Evolutionary conservation across 1,140 invertebrate genomes (phyloP).

Genomic region (Physella acuta): DNA sequence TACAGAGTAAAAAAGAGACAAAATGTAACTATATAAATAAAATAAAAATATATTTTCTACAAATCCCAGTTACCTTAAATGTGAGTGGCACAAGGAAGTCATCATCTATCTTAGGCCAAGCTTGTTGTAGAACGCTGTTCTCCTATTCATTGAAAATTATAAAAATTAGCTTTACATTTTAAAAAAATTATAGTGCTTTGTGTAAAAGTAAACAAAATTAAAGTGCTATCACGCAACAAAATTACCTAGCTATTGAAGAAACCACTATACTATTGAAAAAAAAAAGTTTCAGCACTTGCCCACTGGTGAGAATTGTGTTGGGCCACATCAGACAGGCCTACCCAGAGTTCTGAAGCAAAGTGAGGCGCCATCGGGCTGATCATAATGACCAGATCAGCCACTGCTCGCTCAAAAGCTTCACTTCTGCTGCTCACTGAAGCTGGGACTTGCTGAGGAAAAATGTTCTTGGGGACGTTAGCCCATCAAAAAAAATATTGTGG

Average conservation of each 20-base stretch:
- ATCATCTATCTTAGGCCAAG: conserved; percentile 80
- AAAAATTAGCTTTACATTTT: too few relatives aligned
- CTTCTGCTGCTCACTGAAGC: conserved; percentile 55
- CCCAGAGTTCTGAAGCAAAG: conserved; percentile 88
- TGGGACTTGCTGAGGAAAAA: conserved; percentile 56
- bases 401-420: conserved; percentile 75
- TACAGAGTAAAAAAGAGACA: neutral
- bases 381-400: conserved; percentile 80
- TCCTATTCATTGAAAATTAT: too few relatives aligned
- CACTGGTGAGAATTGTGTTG: conserved; percentile 26
- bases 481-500: too few relatives aligned
- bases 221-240: too few relatives aligned
- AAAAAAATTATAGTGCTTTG: too few relatives aligned
- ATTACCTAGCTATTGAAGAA: too few relatives aligned
- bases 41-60: neutral
- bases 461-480: too few relatives aligned
- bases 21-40: neutral
- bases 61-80: conserved; percentile 31
- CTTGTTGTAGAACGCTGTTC: conserved; percentile 62
- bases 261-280: too few relatives aligned
- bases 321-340: conserved; percentile 67
- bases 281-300: too few relatives aligned
- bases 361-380: conserved; percentile 83
- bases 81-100: conserved; percentile 62
- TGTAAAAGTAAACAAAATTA: too few relatives aligned